Evolutionary conservation across 2,113 vertebrate genomes (phyloP).

Genomic region (Coreoperca whiteheadi): DNA sequence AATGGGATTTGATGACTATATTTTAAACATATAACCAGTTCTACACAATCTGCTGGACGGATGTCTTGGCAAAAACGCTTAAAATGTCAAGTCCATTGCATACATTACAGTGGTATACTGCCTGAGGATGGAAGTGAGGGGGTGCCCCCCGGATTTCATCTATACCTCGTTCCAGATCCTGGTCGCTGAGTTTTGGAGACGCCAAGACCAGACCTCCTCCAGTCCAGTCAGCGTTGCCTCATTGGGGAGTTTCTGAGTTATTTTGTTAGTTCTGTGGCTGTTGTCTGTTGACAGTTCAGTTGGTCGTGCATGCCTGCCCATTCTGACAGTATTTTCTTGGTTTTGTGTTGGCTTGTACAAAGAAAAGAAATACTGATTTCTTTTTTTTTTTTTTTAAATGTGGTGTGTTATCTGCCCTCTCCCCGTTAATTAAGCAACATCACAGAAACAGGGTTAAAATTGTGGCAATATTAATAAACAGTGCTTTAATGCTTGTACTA

Average conservation of each 20-base stretch:
- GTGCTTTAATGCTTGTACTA: not conserved
- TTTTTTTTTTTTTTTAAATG: not conserved
- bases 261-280: not conserved
- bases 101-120: too few relatives aligned
- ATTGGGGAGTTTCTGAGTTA: not conserved
- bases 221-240: not conserved
- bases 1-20: too few relatives aligned
- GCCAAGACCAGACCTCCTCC: not conserved
- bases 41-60: too few relatives aligned
- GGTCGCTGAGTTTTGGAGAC: not conserved
- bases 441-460: not conserved
- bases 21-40: too few relatives aligned
- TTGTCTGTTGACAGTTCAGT: not conserved
- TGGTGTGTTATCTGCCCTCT: not conserved
- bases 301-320: not conserved
- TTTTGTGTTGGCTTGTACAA: not conserved
- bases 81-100: too few relatives aligned
- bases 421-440: not conserved
- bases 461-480: not conserved
- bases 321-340: not conserved
- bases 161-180: not conserved
- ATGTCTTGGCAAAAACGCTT: too few relatives aligned
- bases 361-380: not conserved
- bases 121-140: too few relatives aligned
- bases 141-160: not conserved